A percentile compares a stretch with the other conserved stretches of the same genome.
phyloP scores from a whole-genome alignment of 2,113 vertebrate species.

The Callionymus lyra region DNA sequence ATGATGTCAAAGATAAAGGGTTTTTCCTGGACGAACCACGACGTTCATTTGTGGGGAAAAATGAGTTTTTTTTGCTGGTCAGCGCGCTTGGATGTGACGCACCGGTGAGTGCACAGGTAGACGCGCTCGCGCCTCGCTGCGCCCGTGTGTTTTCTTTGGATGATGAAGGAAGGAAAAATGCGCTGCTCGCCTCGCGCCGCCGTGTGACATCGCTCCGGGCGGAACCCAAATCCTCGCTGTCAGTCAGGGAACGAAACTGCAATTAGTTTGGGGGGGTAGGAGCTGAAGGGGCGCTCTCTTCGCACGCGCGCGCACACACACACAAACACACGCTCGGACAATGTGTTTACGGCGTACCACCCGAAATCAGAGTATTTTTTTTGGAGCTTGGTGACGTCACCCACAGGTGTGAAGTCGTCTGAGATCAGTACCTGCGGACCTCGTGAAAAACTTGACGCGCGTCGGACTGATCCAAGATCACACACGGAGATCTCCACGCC shows the following conservation, averaged over 20 bases:
- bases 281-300: conserved; percentile 15
- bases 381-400: conserved; percentile 50
- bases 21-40: neutral
- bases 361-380: conserved; percentile 46
- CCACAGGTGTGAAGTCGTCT: conserved; percentile 48
- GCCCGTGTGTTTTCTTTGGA: conserved; percentile 44
- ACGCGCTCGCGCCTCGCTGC: conserved; percentile 27
- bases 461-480: no score
- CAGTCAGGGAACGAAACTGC: conserved; percentile 44
- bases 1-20: neutral
- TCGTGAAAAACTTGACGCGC: no score
- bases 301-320: conserved; percentile 13
- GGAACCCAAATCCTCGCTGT: conserved; percentile 60
- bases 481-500: no score
- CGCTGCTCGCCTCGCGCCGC: conserved; percentile 55
- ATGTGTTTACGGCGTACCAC: conserved; percentile 35
- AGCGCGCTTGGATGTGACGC: conserved; percentile 26
- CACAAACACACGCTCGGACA: conserved; percentile 3
- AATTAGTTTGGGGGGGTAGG: conserved; percentile 30
- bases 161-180: conserved; percentile 43
- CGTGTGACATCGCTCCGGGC: conserved; percentile 65
- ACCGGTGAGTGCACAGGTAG: conserved; percentile 32
- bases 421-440: conserved; percentile 16
- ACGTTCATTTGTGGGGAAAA: neutral
- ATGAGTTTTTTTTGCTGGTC: conserved; percentile 1